A percentile compares a stretch with the other conserved stretches of the same genome.
These are phyloP conservation scores for Salvelinus alpinus DNA, from an alignment of 2,113 vertebrate genomes.

Conservation along the genomic window DNA sequence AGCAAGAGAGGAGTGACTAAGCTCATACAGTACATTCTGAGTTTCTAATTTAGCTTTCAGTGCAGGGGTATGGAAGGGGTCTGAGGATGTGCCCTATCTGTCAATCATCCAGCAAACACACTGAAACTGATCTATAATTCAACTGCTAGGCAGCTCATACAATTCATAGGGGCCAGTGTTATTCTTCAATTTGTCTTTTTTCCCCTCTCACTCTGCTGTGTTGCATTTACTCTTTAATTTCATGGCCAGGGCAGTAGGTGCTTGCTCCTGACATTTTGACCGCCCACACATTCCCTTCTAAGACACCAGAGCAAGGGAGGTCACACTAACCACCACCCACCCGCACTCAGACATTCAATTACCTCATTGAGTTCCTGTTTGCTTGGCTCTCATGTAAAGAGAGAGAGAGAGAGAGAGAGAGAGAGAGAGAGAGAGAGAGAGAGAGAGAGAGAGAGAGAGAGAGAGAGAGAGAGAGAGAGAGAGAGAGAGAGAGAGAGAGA, in stretches of 20 bases:
- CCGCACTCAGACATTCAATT: constrained; percentile 49
- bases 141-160: constrained; percentile 69
- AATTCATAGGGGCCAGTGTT: constrained; percentile 65
- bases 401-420: too few relatives aligned
- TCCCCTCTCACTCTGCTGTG: constrained; percentile 24
- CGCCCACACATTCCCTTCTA: constrained; percentile 35
- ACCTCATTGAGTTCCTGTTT: constrained; percentile 29
- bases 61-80: constrained; percentile 58
- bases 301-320: constrained; percentile 21
- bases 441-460: background rate
- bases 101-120: constrained; percentile 71
- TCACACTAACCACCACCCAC: constrained; percentile 16
- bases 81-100: constrained; percentile 68
- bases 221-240: constrained; percentile 63
- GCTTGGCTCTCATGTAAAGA: background rate
- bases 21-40: constrained; percentile 58
- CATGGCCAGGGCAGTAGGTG: constrained; percentile 32
- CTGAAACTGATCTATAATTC: constrained; percentile 72
- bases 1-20: constrained; percentile 35
- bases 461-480: background rate
- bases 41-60: constrained; percentile 66
- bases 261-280: constrained; percentile 50
- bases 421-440: background rate
- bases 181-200: constrained; percentile 25
- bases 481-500: background rate